Evolutionary conservation across 2,797 vertebrate species (phyloP), one percentile per base, ranked within the genome.

Genomic region (Channa striata): DNA sequence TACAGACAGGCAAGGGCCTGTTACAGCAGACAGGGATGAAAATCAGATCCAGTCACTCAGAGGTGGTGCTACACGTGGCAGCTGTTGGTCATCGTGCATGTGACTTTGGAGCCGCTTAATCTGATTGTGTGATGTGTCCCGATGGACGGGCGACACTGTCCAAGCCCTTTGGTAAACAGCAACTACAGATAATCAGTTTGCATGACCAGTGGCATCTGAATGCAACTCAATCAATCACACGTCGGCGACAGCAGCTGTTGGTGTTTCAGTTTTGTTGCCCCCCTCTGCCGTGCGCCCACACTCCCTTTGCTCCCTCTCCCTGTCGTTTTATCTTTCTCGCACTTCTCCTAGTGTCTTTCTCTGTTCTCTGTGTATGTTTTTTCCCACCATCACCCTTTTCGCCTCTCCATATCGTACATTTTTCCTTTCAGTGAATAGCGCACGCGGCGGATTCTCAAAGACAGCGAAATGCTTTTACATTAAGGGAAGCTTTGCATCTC

Each of bases 161-260:
- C 86, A 88, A 90, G 77, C 83, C 83, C 82, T 87, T 73, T 73
- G 59, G 69, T 63, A 84, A 89, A 82, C 77, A 83, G 75, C 78
- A 83, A 87, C 90, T 90, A 92, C 90, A 93, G 92, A 93, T 91
- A 92, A 92, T 84, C 87, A 82, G 88, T 91, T 92, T 91, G 90
- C 91, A 91, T 89, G 87, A 87, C 88, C 87, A 78, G 79, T 86
- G 88, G 86, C 84, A 80, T 88, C 86, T 21, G 62, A 88, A 74
- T 39, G 82, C 82, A 86, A 86, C 86, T 92, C 91, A 90, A 94
- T 93, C 93, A 92, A 92, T 93, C 91, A 91, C 81, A 65, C 78
- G 78, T 79, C n/a, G 30, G 72, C 78, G 66, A 44, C 25, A 56
- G 74, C 16, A 13, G 59, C 80, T 80, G 85, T 61, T 72, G 40